These are phyloP conservation scores for Epinotia brunnichana DNA, from an alignment of 2,888 invertebrate species.

Conservation along the genomic window DNA sequence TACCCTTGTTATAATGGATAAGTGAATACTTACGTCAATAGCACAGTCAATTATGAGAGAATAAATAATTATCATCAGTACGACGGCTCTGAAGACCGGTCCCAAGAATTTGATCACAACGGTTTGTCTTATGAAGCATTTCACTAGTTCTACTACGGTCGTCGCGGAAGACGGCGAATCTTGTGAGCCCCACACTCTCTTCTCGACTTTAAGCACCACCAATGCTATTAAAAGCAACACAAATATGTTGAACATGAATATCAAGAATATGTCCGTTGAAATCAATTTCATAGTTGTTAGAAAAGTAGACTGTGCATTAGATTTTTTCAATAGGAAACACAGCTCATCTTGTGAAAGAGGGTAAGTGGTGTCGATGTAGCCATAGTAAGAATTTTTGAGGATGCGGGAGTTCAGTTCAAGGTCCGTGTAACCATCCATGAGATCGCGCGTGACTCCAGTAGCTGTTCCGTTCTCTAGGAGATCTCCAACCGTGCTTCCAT, in stretches of 20 bases:
- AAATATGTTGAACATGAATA: slow-evolving; percentile 62
- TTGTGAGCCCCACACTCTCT: slow-evolving; percentile 55
- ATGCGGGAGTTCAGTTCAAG: slow-evolving; percentile 82
- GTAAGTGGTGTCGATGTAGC: slow-evolving; percentile 80
- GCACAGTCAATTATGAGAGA: slow-evolving; percentile 74
- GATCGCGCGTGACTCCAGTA: slow-evolving; percentile 75
- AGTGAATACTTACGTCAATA: slow-evolving; percentile 73
- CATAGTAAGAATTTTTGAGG: slow-evolving; percentile 76
- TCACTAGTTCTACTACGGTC: slow-evolving; percentile 66
- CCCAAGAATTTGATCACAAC: slow-evolving; percentile 70
- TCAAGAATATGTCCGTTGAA: slow-evolving; percentile 60
- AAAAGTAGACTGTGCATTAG: slow-evolving; percentile 76
- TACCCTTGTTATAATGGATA: neutral
- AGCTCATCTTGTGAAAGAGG: slow-evolving; percentile 81
- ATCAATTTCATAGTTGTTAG: slow-evolving; percentile 70
- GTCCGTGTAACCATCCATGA: slow-evolving; percentile 80
- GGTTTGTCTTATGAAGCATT: slow-evolving; percentile 76
- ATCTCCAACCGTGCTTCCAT: slow-evolving; percentile 74
- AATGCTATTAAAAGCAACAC: slow-evolving; percentile 60
- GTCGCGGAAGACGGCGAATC: slow-evolving; percentile 57
- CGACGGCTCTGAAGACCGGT: slow-evolving; percentile 65
- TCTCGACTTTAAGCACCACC: slow-evolving; percentile 63
- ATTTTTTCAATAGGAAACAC: slow-evolving; percentile 82
- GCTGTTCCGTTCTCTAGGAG: slow-evolving; percentile 73
- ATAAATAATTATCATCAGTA: slow-evolving; percentile 68